phyloP scores from a whole-genome alignment of 2,888 invertebrate species.

The Ochropleura leucogaster region DNA sequence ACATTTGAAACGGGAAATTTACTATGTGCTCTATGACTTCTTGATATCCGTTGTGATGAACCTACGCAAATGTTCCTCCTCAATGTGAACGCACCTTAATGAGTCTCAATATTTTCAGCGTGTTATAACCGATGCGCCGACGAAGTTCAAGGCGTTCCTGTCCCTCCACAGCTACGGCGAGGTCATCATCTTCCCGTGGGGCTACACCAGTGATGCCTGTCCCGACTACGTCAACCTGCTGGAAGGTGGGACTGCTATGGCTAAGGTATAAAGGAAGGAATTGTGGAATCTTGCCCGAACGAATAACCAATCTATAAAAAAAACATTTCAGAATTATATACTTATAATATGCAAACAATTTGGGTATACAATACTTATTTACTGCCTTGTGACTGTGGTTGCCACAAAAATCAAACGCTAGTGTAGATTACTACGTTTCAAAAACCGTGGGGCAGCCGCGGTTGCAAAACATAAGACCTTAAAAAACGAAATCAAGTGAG shows the following conservation, averaged over 20 bases:
- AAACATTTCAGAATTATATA: not conserved
- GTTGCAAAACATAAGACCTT: too few relatives aligned
- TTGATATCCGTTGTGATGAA: not conserved
- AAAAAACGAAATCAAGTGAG: too few relatives aligned
- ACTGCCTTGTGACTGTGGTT: too few relatives aligned
- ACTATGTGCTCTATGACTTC: too few relatives aligned
- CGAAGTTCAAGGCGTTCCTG: constrained; percentile 83
- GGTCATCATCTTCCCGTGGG: constrained; percentile 87
- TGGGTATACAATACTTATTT: not conserved
- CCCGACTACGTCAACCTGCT: constrained; percentile 84
- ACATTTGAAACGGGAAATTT: too few relatives aligned
- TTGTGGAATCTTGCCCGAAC: not conserved
- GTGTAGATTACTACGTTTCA: too few relatives aligned
- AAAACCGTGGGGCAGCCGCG: too few relatives aligned
- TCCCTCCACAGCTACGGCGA: constrained; percentile 88
- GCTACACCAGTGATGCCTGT: constrained; percentile 83
- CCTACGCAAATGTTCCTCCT: not conserved
- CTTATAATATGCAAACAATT: not conserved
- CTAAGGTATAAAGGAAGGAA: constrained; percentile 78
- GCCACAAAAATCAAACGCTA: too few relatives aligned
- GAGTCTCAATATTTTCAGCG: constrained; percentile 68
- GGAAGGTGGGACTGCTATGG: constrained; percentile 85
- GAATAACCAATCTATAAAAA: not conserved
- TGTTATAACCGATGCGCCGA: constrained; percentile 69
- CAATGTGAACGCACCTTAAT: not conserved